phyloP scores from a whole-genome alignment of 2,113 vertebrate genomes.

The Tachuris rubrigastra region DNA sequence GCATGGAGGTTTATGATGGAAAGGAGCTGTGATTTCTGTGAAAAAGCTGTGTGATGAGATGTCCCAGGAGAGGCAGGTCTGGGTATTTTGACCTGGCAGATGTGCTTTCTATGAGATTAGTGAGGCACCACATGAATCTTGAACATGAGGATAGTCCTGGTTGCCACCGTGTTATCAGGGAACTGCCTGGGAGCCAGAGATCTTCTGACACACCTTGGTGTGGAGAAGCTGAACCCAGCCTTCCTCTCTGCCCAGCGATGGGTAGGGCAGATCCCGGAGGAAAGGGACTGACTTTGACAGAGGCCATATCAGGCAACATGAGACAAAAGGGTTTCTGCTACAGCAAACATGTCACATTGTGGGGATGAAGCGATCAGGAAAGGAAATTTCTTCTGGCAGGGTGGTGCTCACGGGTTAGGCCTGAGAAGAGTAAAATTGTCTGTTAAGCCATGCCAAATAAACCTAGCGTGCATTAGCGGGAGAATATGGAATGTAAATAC shows the following conservation, averaged over 20 bases:
- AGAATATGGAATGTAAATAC: slow-evolving; percentile 56
- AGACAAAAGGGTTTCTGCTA: background rate
- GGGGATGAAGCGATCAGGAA: background rate
- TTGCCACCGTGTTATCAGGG: background rate
- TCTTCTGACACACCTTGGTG: background rate
- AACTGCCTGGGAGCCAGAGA: background rate
- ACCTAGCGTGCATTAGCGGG: background rate
- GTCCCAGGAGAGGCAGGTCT: background rate
- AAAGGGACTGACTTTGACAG: background rate
- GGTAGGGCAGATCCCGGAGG: background rate
- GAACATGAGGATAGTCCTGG: accelerated
- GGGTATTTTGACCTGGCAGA: background rate
- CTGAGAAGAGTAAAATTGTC: background rate
- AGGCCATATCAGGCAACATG: background rate
- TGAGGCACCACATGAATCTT: background rate
- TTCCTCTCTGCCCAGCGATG: background rate
- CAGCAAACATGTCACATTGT: accelerated
- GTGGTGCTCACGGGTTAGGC: background rate
- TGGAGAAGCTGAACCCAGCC: background rate
- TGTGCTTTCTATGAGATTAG: background rate
- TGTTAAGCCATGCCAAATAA: slow-evolving; percentile 23
- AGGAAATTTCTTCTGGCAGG: background rate
- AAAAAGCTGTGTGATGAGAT: background rate
- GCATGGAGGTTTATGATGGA: background rate
- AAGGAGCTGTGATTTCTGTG: background rate